These are phyloP conservation scores for Megastigmus dorsalis DNA, from an alignment of 2,888 invertebrate genomes.

Conservation along the genomic window DNA sequence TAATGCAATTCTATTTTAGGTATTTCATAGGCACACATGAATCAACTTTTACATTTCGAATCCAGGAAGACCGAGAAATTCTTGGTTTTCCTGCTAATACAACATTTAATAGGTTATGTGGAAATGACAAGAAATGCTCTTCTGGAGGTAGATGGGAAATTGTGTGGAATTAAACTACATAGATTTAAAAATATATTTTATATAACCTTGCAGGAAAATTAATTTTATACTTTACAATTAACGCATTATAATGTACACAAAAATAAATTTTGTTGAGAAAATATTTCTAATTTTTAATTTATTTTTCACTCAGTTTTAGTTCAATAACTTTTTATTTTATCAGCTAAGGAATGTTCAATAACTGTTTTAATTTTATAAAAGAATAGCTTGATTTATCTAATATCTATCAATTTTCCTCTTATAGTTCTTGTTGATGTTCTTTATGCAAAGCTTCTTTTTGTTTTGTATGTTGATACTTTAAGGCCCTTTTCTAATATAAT, in stretches of 20 bases:
- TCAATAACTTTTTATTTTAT: no score
- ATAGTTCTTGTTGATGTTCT: background rate
- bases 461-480: constrained; percentile 72
- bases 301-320: no score
- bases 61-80: constrained; percentile 98
- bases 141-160: constrained; percentile 67
- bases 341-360: no score
- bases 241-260: no score
- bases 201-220: background rate
- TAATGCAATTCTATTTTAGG: constrained; percentile 71
- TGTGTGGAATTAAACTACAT: constrained; percentile 65
- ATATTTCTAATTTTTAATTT: background rate
- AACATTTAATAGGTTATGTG: constrained; percentile 93
- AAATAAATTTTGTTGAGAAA: background rate
- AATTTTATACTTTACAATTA: background rate
- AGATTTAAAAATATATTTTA: background rate
- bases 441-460: constrained; percentile 71
- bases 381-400: no score
- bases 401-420: background rate
- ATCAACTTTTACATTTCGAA: constrained; percentile 96
- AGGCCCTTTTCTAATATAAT: constrained; percentile 71
- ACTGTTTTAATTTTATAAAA: no score
- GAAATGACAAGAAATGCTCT: constrained; percentile 66
- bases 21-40: constrained; percentile 94
- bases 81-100: constrained; percentile 86